A percentile compares a stretch with the other conserved stretches of the same genome.
phyloP scores from a whole-genome alignment of 2,113 vertebrate species.

The Syngnathoides biaculeatus region DNA sequence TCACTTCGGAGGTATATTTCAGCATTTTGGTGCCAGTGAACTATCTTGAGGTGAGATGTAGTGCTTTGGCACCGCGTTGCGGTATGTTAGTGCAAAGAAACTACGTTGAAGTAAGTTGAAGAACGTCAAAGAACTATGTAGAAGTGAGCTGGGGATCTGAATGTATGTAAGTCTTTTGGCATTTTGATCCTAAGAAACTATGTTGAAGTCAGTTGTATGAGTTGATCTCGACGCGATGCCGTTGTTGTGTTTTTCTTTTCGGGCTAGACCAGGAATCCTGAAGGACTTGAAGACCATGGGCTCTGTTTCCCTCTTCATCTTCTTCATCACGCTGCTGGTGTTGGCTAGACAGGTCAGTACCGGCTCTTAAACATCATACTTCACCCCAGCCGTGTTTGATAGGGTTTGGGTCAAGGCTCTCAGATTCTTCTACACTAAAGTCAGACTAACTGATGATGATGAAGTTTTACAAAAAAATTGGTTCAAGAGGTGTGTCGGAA shows the following conservation, averaged over 20 bases:
- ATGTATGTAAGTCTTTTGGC: neutral
- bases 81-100: too few species aligned
- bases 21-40: too few species aligned
- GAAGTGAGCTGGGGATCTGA: too few species aligned
- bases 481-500: too few species aligned
- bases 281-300: slow-evolving; percentile 98
- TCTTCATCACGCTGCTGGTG: slow-evolving; percentile 92
- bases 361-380: neutral
- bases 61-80: too few species aligned
- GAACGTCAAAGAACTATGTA: too few species aligned
- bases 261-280: slow-evolving; percentile 87
- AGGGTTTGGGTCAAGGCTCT: neutral
- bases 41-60: too few species aligned
- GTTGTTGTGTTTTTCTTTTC: slow-evolving; percentile 4
- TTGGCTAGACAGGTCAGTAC: slow-evolving; percentile 91
- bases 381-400: neutral
- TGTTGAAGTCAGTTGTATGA: neutral
- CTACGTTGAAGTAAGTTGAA: too few species aligned
- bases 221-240: neutral
- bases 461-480: neutral
- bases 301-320: slow-evolving; percentile 92
- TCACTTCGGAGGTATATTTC: too few species aligned
- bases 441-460: neutral
- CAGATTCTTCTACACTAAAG: neutral
- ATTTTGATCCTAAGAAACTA: too few species aligned